These are phyloP conservation scores for Andrena camellia DNA, from an alignment of 2,888 invertebrate genomes.

Conservation along the genomic window DNA sequence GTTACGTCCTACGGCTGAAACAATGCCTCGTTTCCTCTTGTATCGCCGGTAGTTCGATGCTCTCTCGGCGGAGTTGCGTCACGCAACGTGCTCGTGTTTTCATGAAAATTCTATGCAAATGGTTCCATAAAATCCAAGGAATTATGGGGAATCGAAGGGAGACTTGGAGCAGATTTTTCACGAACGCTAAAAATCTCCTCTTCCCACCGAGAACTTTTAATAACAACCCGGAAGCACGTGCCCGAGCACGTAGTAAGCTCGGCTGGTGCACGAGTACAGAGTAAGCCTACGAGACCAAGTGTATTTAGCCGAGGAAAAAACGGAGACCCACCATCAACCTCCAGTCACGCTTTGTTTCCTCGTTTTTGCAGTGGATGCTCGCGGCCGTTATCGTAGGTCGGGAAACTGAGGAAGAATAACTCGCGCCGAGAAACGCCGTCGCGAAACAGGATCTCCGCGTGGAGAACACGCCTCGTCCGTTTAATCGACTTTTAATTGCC, in stretches of 20 bases:
- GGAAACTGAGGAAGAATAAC: constrained; percentile 43
- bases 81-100: constrained; percentile 15
- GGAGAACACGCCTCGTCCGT: neutral
- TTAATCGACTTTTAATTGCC: neutral
- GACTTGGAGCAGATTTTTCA: neutral
- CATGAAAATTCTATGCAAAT: constrained; percentile 3
- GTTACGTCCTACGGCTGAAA: constrained; percentile 57
- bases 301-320: constrained; percentile 40
- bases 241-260: neutral
- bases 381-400: constrained; percentile 53
- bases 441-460: constrained; percentile 11
- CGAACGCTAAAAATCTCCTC: no score
- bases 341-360: constrained; percentile 26
- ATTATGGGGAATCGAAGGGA: neutral
- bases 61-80: constrained; percentile 23
- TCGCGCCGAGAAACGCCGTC: neutral
- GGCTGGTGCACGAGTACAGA: neutral
- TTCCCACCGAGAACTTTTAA: neutral
- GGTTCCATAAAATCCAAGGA: neutral
- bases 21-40: constrained; percentile 50
- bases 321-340: constrained; percentile 5
- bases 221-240: neutral
- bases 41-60: constrained; percentile 22
- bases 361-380: constrained; percentile 34
- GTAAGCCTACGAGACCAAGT: constrained; percentile 26